Evolutionary conservation across 2,888 invertebrate genomes (phyloP), one percentile per base, ranked within the genome.

Genomic region (Chironomus tentans): DNA sequence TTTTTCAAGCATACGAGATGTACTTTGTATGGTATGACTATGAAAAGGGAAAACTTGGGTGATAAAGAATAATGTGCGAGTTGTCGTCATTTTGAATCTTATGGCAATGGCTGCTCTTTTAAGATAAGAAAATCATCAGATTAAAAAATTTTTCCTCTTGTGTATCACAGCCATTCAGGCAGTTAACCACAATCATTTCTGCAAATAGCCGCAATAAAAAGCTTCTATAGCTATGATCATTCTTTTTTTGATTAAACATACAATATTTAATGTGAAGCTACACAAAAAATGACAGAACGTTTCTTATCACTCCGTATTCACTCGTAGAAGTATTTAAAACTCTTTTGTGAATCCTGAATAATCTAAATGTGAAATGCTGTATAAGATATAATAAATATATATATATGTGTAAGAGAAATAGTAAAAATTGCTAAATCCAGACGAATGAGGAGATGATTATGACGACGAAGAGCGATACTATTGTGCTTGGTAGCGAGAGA

Each of bases 61-160:
- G 72, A 72, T 72, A 72, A 72, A 72, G 72, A 72, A 61, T 72
- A 72, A 72, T 72, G 72, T 72, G 61, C 62, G 62, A 72, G 72
- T 72, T 71, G 18, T 65, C 65, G 22, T 24, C 65, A 65, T 65
- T 72, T 72, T 61, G 72, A 46, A 72, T 72, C 72, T 72, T 72
- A 65, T 65, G 65, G 38, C n/a, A 72, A 61, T 72, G 72, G 22
- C 72, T 72, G 72, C 18, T 61, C 46, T 62, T 50, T 38, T 7
- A 18, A 22, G 72, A 72, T 72, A 62, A 62, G 62, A 72, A 62
- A 70, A 50, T 70, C 70, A 70, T 70, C 70, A 70, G 72, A 62
- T 62, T 61, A 72, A 46, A 61, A 18, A 24, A 18, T 65, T 21
- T 18, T 65, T 65, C 10, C 65, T 65, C 21, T 65, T 65, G 21